Conservation (phyloP, 2,888 invertebrate species). For the Spatulosminthurus flaviceps region DNA sequence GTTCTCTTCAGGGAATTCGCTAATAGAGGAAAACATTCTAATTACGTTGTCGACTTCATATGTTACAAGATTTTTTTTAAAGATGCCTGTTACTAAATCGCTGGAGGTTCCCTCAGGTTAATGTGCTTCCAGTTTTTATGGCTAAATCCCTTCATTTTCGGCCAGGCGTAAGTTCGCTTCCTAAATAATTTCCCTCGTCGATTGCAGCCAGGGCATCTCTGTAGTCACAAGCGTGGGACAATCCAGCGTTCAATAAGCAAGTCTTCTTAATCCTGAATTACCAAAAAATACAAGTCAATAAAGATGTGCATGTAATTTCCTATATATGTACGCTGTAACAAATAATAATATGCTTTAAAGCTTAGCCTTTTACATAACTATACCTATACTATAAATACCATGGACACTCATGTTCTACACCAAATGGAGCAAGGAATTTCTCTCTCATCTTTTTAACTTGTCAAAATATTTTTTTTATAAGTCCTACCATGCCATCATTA, state of each 20-base stretch:
- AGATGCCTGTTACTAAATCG: background rate
- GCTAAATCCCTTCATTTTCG: conserved; percentile 60
- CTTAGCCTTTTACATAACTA: no score
- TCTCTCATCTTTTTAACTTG: no score
- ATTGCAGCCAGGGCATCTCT: conserved; percentile 65
- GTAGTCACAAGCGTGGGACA: conserved; percentile 67
- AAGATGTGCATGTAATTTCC: no score
- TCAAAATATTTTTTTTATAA: no score
- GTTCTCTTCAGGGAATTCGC: background rate
- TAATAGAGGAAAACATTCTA: conserved; percentile 14
- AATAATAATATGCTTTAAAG: no score
- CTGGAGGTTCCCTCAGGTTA: conserved; percentile 9
- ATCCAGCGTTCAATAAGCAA: conserved; percentile 66
- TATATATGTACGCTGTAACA: no score
- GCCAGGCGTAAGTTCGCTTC: conserved; percentile 65
- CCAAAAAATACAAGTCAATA: background rate
- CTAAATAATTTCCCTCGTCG: conserved; percentile 65
- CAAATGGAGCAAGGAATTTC: no score
- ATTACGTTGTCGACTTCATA: conserved; percentile 6
- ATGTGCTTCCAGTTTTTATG: conserved; percentile 1
- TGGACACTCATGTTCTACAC: no score
- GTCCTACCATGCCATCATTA: no score
- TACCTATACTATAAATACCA: no score
- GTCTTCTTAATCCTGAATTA: conserved; percentile 65
- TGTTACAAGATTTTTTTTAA: conserved; percentile 12